Conservation (phyloP, 2,113 vertebrate species). For the Varanus komodoensis region DNA sequence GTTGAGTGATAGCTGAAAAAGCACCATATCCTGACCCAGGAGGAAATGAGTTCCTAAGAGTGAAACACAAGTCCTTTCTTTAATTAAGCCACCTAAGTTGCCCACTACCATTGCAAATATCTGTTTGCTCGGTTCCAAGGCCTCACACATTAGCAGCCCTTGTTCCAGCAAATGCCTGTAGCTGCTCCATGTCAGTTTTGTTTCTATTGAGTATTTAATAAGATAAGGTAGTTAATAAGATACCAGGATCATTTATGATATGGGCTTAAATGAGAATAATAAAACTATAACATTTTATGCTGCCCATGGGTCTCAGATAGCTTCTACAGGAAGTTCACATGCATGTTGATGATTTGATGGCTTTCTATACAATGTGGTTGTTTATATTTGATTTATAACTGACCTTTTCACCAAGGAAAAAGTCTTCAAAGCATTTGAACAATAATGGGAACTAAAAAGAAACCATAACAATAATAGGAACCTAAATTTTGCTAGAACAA, state of each 20-base stretch:
- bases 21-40: slow-evolving; percentile 70
- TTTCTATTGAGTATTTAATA: slow-evolving; percentile 53
- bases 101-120: slow-evolving; percentile 63
- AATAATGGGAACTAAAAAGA: no score
- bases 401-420: no score
- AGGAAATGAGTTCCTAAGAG: slow-evolving; percentile 76
- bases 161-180: slow-evolving; percentile 44
- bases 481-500: no score
- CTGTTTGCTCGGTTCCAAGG: slow-evolving; percentile 64
- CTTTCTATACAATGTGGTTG: neutral
- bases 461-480: no score
- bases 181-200: slow-evolving; percentile 45
- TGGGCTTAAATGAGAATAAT: neutral
- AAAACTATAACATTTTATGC: slow-evolving; percentile 15
- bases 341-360: neutral
- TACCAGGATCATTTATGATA: slow-evolving; percentile 53
- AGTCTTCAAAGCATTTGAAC: no score
- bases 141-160: slow-evolving; percentile 69
- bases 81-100: slow-evolving; percentile 77
- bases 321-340: slow-evolving; percentile 3
- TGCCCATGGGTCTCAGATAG: slow-evolving; percentile 43
- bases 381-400: no score
- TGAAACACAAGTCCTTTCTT: slow-evolving; percentile 75
- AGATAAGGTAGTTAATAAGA: slow-evolving; percentile 59
- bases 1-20: slow-evolving; percentile 67